phyloP scores from a whole-genome alignment of 1,140 invertebrate species.

The Tribolium madens region DNA sequence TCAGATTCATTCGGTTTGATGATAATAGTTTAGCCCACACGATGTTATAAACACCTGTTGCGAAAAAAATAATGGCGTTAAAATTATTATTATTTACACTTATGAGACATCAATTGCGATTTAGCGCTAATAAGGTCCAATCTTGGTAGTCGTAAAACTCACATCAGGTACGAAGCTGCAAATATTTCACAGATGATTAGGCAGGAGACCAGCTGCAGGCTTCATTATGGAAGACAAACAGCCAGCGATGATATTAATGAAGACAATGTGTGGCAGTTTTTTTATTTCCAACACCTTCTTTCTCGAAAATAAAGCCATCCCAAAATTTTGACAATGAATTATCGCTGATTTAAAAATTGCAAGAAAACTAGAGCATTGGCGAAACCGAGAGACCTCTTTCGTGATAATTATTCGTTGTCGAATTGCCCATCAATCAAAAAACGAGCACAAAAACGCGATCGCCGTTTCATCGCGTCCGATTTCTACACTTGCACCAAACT shows the following conservation, averaged over 20 bases:
- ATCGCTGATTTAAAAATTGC: neutral
- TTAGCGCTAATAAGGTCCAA: constrained; percentile 20
- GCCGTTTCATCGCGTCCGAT: too few relatives aligned
- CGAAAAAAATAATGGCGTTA: constrained; percentile 7
- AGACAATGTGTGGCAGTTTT: constrained; percentile 12
- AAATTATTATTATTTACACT: constrained; percentile 24
- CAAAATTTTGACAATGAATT: neutral
- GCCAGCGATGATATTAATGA: constrained; percentile 25
- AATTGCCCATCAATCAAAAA: constrained; percentile 30
- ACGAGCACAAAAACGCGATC: constrained; percentile 12
- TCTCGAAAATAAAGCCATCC: neutral
- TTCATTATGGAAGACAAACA: constrained; percentile 21
- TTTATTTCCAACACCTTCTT: neutral
- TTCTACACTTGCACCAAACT: constrained; percentile 16
- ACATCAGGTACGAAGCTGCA: constrained; percentile 22
- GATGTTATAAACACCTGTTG: constrained; percentile 1
- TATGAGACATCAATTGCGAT: neutral
- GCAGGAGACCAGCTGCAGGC: constrained; percentile 20
- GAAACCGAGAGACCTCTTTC: constrained; percentile 2
- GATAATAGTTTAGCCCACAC: neutral
- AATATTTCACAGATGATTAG: constrained; percentile 38
- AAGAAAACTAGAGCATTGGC: constrained; percentile 8
- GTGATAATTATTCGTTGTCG: constrained; percentile 20
- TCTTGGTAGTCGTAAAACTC: constrained; percentile 26
- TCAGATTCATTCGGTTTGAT: too few relatives aligned